A percentile compares a stretch with the other conserved stretches of the same genome.
Conservation (phyloP, 2,113 vertebrate species). For the Pelusios castaneus region DNA sequence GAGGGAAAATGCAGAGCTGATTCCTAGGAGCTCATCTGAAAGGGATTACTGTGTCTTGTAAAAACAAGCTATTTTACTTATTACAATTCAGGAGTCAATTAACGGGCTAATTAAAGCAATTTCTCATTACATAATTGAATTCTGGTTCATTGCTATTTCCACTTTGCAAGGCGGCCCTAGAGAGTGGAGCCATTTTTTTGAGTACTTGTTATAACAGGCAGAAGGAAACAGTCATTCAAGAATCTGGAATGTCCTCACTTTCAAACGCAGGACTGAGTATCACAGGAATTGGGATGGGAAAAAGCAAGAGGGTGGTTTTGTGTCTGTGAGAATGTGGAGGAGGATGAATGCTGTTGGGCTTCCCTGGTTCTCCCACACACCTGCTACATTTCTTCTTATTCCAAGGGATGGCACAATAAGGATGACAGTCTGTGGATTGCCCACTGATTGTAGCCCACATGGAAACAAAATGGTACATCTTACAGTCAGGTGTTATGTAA, state of each 20-base stretch:
- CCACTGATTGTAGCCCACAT: neutral
- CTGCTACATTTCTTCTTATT: neutral
- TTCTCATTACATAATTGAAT: slow-evolving; percentile 72
- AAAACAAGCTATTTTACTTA: slow-evolving; percentile 61
- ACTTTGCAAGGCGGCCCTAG: slow-evolving; percentile 25
- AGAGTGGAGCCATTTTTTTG: slow-evolving; percentile 31
- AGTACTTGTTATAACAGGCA: neutral
- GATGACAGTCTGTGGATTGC: neutral
- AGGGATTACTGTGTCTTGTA: slow-evolving; percentile 34
- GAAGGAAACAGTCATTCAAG: fast-evolving
- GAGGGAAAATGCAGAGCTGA: neutral
- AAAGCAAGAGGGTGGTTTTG: neutral
- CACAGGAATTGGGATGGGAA: neutral
- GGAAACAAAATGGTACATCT: neutral
- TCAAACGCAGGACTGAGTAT: fast-evolving
- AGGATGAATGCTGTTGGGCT: neutral
- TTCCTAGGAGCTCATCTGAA: slow-evolving; percentile 37
- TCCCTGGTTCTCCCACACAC: neutral
- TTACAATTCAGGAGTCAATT: slow-evolving; percentile 64
- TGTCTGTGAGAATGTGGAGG: neutral
- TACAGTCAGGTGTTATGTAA: neutral
- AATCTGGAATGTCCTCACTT: neutral
- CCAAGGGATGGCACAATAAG: neutral
- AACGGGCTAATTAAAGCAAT: slow-evolving; percentile 72
- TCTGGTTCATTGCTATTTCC: slow-evolving; percentile 58